Conservation (phyloP, 2,797 vertebrate genomes). For the Mormyrus hasselquistii region DNA sequence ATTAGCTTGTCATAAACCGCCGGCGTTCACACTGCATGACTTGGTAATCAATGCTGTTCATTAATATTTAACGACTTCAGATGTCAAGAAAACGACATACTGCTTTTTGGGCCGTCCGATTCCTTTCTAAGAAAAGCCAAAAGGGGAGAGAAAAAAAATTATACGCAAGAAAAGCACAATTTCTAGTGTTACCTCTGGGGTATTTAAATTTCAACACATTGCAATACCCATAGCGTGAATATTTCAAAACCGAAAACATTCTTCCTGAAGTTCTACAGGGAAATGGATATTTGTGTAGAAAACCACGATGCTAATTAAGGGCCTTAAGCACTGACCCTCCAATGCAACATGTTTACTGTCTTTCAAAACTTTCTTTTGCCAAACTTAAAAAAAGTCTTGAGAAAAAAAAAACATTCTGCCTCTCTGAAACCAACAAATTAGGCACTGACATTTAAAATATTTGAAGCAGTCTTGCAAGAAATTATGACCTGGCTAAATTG, state of each 20-base stretch:
- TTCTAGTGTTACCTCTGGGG: slow-evolving; percentile 51
- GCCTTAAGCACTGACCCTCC: slow-evolving; percentile 32
- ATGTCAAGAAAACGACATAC: slow-evolving; percentile 29
- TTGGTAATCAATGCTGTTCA: slow-evolving; percentile 52
- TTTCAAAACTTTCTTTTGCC: not conserved
- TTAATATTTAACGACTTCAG: slow-evolving; percentile 64
- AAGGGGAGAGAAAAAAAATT: slow-evolving; percentile 4
- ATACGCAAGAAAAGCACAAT: slow-evolving; percentile 32
- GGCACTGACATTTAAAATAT: not conserved
- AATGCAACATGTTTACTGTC: not conserved
- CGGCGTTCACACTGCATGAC: slow-evolving; percentile 48
- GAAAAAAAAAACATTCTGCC: not conserved
- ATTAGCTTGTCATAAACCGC: slow-evolving; percentile 54
- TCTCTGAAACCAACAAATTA: not conserved
- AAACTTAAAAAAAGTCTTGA: not conserved
- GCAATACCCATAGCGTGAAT: slow-evolving; percentile 43
- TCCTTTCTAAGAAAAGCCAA: slow-evolving; percentile 16
- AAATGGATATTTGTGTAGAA: slow-evolving; percentile 47
- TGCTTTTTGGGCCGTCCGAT: slow-evolving; percentile 13
- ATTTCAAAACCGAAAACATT: slow-evolving; percentile 50
- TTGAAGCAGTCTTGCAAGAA: not conserved
- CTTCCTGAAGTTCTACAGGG: slow-evolving; percentile 8
- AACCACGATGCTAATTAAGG: slow-evolving; percentile 54
- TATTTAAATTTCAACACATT: slow-evolving; percentile 20
- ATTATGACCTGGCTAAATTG: not conserved